Conservation (phyloP, 2,888 invertebrate species). For the Fragum fragum region DNA sequence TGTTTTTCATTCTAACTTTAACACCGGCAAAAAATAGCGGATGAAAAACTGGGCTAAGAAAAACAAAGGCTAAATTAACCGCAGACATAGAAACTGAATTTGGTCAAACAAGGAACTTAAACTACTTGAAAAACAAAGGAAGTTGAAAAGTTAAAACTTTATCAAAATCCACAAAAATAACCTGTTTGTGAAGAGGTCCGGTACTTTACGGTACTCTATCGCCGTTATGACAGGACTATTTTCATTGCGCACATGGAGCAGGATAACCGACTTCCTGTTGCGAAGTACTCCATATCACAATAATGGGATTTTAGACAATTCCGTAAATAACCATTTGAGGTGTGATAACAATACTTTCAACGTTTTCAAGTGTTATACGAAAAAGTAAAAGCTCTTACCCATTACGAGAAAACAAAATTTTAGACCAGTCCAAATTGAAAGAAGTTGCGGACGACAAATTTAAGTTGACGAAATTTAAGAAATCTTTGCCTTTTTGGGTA, state of each 20-base stretch:
- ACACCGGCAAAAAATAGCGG: background rate
- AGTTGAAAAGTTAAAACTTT: background rate
- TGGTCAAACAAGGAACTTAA: background rate
- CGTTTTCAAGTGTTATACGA: constrained; percentile 18
- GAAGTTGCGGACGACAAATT: too few relatives aligned
- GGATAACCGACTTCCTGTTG: constrained; percentile 42
- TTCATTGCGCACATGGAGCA: constrained; percentile 35
- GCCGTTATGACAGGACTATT: constrained; percentile 41
- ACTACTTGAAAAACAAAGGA: constrained; percentile 2
- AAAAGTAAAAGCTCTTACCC: constrained; percentile 19
- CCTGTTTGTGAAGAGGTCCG: constrained; percentile 5
- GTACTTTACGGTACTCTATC: constrained; percentile 25
- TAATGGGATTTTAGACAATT: constrained; percentile 36
- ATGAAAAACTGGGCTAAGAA: background rate
- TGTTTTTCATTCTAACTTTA: too few relatives aligned
- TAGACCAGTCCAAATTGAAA: too few relatives aligned
- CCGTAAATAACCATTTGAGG: constrained; percentile 24
- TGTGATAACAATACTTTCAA: constrained; percentile 3
- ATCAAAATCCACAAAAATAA: constrained; percentile 23
- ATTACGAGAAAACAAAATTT: too few relatives aligned
- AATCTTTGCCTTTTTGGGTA: too few relatives aligned
- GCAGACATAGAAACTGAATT: too few relatives aligned
- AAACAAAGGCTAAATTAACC: background rate
- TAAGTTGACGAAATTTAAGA: too few relatives aligned
- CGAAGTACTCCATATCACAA: constrained; percentile 22